phyloP scores from a whole-genome alignment of 2,888 invertebrate genomes.

The Lobophora halterata region DNA sequence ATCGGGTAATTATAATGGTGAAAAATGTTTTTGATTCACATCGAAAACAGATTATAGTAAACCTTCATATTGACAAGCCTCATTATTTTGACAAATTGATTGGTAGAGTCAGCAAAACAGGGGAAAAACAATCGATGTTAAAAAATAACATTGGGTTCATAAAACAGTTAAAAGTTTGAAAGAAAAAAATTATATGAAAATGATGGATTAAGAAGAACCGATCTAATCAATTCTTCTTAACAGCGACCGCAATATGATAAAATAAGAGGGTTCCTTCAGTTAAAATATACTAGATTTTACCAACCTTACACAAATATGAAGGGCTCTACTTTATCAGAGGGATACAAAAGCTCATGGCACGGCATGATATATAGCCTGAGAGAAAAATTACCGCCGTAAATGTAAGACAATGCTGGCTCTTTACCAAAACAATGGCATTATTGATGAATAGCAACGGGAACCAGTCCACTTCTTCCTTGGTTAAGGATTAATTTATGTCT shows the following conservation, averaged over 20 bases:
- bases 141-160: no score
- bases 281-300: slow-evolving; percentile 4
- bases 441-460: slow-evolving; percentile 9
- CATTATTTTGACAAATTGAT: slow-evolving; percentile 18
- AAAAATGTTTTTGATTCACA: background rate
- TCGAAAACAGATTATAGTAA: slow-evolving; percentile 1
- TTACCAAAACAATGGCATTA: slow-evolving; percentile 11
- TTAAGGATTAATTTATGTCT: slow-evolving; percentile 10
- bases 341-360: slow-evolving; percentile 8
- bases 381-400: slow-evolving; percentile 26
- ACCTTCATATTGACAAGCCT: slow-evolving; percentile 3
- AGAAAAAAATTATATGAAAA: no score
- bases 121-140: no score
- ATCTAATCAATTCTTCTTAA: no score
- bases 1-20: slow-evolving; percentile 13
- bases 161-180: no score
- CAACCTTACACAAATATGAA: slow-evolving; percentile 15
- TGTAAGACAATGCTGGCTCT: slow-evolving; percentile 22
- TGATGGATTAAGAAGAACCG: no score
- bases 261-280: no score
- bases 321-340: slow-evolving; percentile 8
- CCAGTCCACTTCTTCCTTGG: slow-evolving; percentile 12
- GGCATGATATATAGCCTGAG: slow-evolving; percentile 14
- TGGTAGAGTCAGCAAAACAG: slow-evolving; percentile 11
- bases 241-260: no score